Percentiles rank a stretch among this genome's conserved stretches.
phyloP scores from a whole-genome alignment of 2,797 vertebrate species.

The Tiaroga cobitis region DNA sequence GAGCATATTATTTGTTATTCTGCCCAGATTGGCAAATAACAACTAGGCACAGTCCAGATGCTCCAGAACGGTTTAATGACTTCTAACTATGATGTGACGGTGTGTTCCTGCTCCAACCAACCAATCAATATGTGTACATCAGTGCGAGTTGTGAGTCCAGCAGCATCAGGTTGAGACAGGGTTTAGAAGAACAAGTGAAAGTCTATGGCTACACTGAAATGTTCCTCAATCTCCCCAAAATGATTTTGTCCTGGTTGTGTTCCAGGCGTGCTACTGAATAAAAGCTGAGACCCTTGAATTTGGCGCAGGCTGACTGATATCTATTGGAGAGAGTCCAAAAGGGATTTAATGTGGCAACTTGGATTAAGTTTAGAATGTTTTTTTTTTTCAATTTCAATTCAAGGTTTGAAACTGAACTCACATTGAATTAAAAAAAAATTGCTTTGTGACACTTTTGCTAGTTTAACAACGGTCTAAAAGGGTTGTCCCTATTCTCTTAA shows the following conservation, averaged over 20 bases:
- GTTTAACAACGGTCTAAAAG: too few species aligned
- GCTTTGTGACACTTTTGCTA: too few species aligned
- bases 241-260: not conserved
- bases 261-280: not conserved
- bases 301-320: not conserved
- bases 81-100: slow-evolving; percentile 10
- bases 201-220: slow-evolving; percentile 65
- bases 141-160: slow-evolving; percentile 67
- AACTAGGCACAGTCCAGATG: slow-evolving; percentile 17
- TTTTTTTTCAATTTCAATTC: not conserved
- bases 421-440: not conserved
- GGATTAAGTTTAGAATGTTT: not conserved
- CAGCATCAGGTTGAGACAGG: slow-evolving; percentile 54
- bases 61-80: slow-evolving; percentile 30
- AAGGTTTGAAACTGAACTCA: not conserved
- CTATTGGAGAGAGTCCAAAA: not conserved
- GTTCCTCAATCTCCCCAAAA: slow-evolving; percentile 55
- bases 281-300: slow-evolving; percentile 1
- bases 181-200: slow-evolving; percentile 64
- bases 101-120: slow-evolving; percentile 38
- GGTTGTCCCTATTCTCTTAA: too few species aligned
- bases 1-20: not conserved
- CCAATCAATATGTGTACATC: slow-evolving; percentile 70
- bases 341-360: not conserved
- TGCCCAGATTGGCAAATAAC: slow-evolving; percentile 16